Evolutionary conservation across 2,888 invertebrate genomes (phyloP).

Genomic region (Drosophila dives): DNA sequence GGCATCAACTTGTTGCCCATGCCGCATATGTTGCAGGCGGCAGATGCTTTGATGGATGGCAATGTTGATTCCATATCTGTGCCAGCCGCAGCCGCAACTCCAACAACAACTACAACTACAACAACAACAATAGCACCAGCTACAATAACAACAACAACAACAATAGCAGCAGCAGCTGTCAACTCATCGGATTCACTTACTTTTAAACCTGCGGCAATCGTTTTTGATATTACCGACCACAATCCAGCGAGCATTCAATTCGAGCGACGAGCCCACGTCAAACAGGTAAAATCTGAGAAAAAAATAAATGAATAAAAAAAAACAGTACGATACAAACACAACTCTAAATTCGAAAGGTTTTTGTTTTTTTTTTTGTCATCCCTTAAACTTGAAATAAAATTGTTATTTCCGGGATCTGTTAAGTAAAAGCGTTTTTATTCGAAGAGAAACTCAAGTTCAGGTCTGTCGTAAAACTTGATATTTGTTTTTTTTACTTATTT

Average conservation of each 20-base stretch:
- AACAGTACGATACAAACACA: neutral
- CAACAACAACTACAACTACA: neutral
- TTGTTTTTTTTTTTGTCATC: neutral
- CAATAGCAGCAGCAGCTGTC: conserved; percentile 14
- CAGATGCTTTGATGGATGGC: conserved; percentile 80
- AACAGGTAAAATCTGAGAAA: conserved; percentile 78
- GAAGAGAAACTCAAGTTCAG: neutral
- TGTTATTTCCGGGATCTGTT: neutral
- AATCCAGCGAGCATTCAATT: conserved; percentile 83
- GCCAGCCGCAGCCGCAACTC: conserved; percentile 69
- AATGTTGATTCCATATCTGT: conserved; percentile 83
- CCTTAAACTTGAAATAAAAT: neutral
- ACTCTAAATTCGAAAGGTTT: neutral
- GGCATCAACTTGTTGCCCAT: conserved; percentile 39
- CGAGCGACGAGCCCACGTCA: conserved; percentile 84
- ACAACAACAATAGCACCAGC: neutral
- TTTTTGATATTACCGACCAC: conserved; percentile 79
- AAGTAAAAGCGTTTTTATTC: neutral
- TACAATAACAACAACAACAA: conserved; percentile 2
- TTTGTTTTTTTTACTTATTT: neutral
- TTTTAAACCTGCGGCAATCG: neutral
- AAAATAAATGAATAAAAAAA: neutral
- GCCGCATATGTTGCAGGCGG: conserved; percentile 67
- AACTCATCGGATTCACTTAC: neutral
- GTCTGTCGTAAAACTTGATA: neutral